phyloP scores from a whole-genome alignment of 2,113 vertebrate species.

The Megalops atlanticus region DNA sequence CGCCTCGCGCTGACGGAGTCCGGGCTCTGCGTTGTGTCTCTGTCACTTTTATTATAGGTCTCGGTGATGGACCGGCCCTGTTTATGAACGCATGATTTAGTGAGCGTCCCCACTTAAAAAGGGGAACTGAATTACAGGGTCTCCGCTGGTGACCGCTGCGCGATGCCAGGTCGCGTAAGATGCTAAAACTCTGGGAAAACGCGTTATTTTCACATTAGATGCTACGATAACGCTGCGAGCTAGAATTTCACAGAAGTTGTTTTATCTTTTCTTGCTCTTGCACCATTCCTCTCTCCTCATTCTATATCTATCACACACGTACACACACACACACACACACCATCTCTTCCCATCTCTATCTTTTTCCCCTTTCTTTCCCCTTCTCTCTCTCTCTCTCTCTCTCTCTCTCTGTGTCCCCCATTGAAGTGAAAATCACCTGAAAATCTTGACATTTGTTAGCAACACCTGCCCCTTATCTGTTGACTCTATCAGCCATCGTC shows the following conservation, averaged over 20 bases:
- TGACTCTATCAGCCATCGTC: conserved; percentile 26
- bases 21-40: background rate
- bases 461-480: conserved; percentile 31
- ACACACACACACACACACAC: no score
- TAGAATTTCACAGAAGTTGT: no score
- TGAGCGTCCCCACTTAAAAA: background rate
- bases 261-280: no score
- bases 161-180: no score
- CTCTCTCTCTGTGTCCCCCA: background rate
- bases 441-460: conserved; percentile 27
- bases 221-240: no score
- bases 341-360: background rate
- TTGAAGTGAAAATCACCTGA: background rate
- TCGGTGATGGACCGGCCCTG: background rate
- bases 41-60: background rate
- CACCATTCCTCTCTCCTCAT: background rate
- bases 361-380: background rate
- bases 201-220: background rate
- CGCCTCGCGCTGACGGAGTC: background rate
- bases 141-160: background rate
- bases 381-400: background rate
- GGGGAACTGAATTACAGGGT: background rate
- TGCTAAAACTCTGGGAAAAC: background rate
- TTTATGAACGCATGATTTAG: background rate
- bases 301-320: background rate